Base-by-base conservation (phyloP, 2,797 vertebrate species). In the Pempheris klunzingeri region DNA sequence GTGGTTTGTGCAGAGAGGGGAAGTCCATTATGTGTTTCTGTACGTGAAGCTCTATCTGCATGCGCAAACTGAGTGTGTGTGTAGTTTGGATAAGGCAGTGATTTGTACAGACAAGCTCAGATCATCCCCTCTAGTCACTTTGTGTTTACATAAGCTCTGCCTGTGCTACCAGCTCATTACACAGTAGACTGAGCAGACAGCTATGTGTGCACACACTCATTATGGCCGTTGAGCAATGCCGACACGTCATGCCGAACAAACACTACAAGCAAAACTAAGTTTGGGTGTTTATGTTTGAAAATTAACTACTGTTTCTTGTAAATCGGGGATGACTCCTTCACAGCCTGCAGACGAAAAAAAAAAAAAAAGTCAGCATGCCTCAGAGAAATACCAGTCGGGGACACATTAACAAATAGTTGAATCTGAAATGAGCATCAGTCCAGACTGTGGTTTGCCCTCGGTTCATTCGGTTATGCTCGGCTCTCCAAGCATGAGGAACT, bases 61-160 rank as follows among this genome's bases (percentile, higher is more conserved):
- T 17, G 8, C 14, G 34, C 22, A 32, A 32, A 32, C 30, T 32
- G 30, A 32, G 36, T 57, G 30, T 59, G 32, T 65, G 39, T 36
- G 0, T 18, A 54, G 12, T 47, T 50, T 66, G 18, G 3, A 46
- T 53, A 43, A 43, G 20, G 30, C 17, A 55, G 59, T 36, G 47
- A 50, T 74, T 59, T 82, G 71, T 55, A 66, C 54, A 74, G 70
- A 74, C 60, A 67, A 70, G 49, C 41, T 66, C 24, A 39, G 43
- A 50, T 75, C 66, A 66, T 70, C 43, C 49, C 58, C 32, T 70
- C 20, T 34, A 20, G 47, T 62, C 70, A 59, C 39, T 52, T 73
- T 15, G 32, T 77, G 62, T 61, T 75, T 36, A 68, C 8, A 53
- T 8, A 49, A 58, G 59, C 54, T 54, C 46, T 54, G 0, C 6